Conservation (phyloP, 2,888 invertebrate genomes). For the Eueremaeus valkanovi region DNA sequence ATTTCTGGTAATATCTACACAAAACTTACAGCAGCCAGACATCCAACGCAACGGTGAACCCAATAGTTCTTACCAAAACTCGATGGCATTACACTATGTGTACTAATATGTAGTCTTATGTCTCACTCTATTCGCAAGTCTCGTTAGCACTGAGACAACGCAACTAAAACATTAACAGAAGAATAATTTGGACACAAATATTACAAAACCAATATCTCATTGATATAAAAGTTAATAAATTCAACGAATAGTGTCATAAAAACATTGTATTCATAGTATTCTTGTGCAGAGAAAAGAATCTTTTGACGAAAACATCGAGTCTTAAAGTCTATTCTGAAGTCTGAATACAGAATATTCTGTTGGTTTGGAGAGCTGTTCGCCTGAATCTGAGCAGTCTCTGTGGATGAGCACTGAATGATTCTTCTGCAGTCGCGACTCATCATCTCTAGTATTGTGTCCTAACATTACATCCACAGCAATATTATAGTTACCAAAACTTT, state of each 20-base stretch:
- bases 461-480: background rate
- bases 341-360: too few relatives aligned
- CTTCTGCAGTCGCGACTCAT: background rate
- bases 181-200: background rate
- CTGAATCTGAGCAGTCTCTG: conserved; percentile 2
- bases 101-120: too few relatives aligned
- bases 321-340: too few relatives aligned
- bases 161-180: too few relatives aligned
- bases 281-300: background rate
- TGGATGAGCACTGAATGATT: background rate
- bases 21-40: conserved; percentile 35
- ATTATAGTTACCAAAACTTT: background rate
- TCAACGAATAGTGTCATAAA: background rate
- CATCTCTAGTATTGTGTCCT: background rate
- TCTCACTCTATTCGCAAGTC: too few relatives aligned
- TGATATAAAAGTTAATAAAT: background rate
- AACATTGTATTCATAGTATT: background rate
- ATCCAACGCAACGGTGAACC: conserved; percentile 37
- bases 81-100: conserved; percentile 35
- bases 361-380: too few relatives aligned
- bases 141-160: too few relatives aligned
- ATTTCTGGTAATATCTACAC: background rate
- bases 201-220: background rate
- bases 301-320: background rate
- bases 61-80: conserved; percentile 38